Evolutionary conservation across 2,113 vertebrate genomes (phyloP), one percentile per base, ranked within the genome.

Genomic region (Halichoerus grypus): DNA sequence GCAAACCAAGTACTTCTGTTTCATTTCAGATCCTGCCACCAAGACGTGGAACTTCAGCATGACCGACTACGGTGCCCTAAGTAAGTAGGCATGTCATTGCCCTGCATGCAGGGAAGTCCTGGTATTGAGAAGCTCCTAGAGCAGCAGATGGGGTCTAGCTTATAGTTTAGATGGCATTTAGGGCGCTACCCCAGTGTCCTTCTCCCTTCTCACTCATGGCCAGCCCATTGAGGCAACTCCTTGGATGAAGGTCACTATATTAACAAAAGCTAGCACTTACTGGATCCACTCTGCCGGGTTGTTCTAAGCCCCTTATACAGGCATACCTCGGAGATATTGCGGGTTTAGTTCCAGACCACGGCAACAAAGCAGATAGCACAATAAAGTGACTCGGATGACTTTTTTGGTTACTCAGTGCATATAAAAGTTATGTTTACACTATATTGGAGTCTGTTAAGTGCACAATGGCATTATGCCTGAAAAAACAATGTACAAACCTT

Each of bases 21-120:
- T 77, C 91, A 26, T 98, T 99, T 98, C 98, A 99, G 99, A 99
- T 98, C 99, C 99, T 92, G 88, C 94, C 81, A 99, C 97, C 46
- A 99, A 99, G 97, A 99, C 97, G 77, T 99, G 99, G 99, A 99
- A 99, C 98, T 99, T 99, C 98, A 98, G 98, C 97, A 97, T 99
- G 92, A 97, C 98, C 14, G 99, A 99, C 98, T 99, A 99, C 95
- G 94, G 67, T 61, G 96, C 94, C 91, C 97, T 99, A 80, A 99
- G 99, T 99, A 99, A 98, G 99, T 99, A 91, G 86, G 79, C 24
- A 10, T 22, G 8, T 26, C 0, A 0, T 33, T 3, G 6, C 53
- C 61, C 36, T 3, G 53, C 24, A 0, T 9, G 2, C 26, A 61
- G 42, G 36, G 46, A 28, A 31, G 19, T 1, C 13, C 53, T 63